Percentiles rank a stretch among this genome's conserved stretches.
Evolutionary conservation across 2,888 invertebrate genomes (phyloP).

Genomic region (Arge pagana): DNA sequence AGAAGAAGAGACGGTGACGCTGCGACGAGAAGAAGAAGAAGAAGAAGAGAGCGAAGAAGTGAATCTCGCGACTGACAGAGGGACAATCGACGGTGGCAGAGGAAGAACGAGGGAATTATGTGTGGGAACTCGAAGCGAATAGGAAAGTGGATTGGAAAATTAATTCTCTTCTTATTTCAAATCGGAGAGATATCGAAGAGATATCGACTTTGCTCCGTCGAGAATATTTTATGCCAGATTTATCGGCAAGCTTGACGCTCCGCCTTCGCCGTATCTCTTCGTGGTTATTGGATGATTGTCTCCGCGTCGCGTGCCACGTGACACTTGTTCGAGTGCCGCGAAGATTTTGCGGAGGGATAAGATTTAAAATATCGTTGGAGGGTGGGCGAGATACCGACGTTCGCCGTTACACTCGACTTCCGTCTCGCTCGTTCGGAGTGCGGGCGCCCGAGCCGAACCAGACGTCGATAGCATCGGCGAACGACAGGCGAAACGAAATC

Average conservation of each 20-base stretch:
- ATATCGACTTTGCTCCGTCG: neutral
- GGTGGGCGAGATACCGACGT: too few relatives aligned
- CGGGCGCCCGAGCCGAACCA: too few relatives aligned
- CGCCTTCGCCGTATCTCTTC: neutral
- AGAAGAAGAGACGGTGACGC: too few relatives aligned
- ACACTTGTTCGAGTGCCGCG: slow-evolving; percentile 5
- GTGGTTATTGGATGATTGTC: slow-evolving; percentile 3
- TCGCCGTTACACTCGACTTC: too few relatives aligned
- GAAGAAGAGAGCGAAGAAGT: too few relatives aligned
- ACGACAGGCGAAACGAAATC: too few relatives aligned
- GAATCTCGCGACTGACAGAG: too few relatives aligned
- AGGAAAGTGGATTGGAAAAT: slow-evolving; percentile 20
- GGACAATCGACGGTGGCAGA: too few relatives aligned
- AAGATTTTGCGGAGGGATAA: slow-evolving; percentile 1
- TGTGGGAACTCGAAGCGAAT: neutral
- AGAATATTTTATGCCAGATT: slow-evolving; percentile 15
- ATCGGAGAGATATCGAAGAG: neutral
- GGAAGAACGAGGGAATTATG: too few relatives aligned
- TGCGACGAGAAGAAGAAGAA: too few relatives aligned
- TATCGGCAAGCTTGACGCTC: slow-evolving; percentile 3
- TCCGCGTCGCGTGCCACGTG: neutral
- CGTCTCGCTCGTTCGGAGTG: too few relatives aligned
- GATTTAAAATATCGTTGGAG: slow-evolving; percentile 9
- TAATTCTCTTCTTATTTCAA: slow-evolving; percentile 17
- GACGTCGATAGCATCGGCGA: too few relatives aligned